Evolutionary conservation across 2,113 vertebrate genomes (phyloP), one percentile per base, ranked within the genome.

Genomic region (Picathartes gymnocephalus): DNA sequence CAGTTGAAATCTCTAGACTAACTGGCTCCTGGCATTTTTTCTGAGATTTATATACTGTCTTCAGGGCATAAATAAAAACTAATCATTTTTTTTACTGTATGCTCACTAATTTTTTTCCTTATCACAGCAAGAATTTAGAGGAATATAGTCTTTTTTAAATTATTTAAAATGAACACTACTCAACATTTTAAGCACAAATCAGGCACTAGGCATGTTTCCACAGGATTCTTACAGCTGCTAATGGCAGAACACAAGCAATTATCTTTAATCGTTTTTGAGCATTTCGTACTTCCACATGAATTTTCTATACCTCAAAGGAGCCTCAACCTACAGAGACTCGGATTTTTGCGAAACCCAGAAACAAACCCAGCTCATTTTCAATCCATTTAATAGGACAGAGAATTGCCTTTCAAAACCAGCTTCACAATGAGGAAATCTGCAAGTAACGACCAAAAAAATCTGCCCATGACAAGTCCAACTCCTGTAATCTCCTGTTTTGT

Each of bases 1-100:
- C 92, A 86, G 91, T 73, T 91, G 77, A 94, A 92, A 78, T 83
- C 82, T 86, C 90, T 86, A 96, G 95, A 96, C 93, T 94, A 82
- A 94, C 81, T 81, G 95, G 90, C 96, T 96, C 92, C 95, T 96
- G 94, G 94, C 76, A 92, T 71, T 95, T 96, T 39, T 83, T 65
- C 64, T 78, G 54, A 86, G 82, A 92, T 94, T 96, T 94, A 92
- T 62, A 94, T 44, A 86, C 87, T 56, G 79, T 80, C 58, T 95
- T 86, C 25, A 60, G n/a, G 82, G 64, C 40, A 90, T 15, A 19
- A 64, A 58, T n/a, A 47, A 62, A 39, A 18, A 10, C 3, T 4
- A 6, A 17, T 68, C 18, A 11, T 8, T 88, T 90, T 77, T 82
- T 57, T 35, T 7, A 58, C 23, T 40, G 15, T 10, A 54, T 0